These are phyloP conservation scores for Coenobita brevimanus DNA, from an alignment of 1,140 invertebrate genomes.

Conservation along the genomic window DNA sequence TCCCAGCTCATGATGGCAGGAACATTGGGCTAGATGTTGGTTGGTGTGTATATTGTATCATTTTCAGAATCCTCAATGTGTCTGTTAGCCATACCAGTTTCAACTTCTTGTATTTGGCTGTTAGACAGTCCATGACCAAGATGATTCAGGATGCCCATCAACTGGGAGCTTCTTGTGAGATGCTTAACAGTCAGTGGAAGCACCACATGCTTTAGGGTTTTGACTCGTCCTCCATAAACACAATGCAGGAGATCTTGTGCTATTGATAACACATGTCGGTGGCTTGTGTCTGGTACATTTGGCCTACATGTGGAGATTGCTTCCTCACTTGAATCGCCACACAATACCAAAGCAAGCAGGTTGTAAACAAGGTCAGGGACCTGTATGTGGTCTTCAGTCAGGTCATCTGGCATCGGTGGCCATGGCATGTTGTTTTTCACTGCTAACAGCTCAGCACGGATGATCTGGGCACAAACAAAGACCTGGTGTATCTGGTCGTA, in stretches of 20 bases:
- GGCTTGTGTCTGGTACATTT: background rate
- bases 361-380: constrained; percentile 15
- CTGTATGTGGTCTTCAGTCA: background rate
- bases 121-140: background rate
- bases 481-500: background rate
- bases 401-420: background rate
- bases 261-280: background rate
- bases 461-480: background rate
- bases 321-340: background rate
- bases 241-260: background rate
- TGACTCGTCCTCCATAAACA: background rate
- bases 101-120: background rate
- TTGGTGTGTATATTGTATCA: background rate
- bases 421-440: background rate
- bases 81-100: background rate
- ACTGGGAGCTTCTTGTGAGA: constrained; percentile 9
- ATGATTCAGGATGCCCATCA: background rate
- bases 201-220: background rate
- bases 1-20: constrained; percentile 9
- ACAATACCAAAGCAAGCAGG: background rate
- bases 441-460: background rate
- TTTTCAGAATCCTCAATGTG: background rate
- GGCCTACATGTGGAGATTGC: background rate
- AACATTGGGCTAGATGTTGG: background rate
- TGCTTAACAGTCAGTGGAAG: constrained; percentile 19